Evolutionary conservation across 2,113 vertebrate species (phyloP).

Genomic region (Mugil cephalus): DNA sequence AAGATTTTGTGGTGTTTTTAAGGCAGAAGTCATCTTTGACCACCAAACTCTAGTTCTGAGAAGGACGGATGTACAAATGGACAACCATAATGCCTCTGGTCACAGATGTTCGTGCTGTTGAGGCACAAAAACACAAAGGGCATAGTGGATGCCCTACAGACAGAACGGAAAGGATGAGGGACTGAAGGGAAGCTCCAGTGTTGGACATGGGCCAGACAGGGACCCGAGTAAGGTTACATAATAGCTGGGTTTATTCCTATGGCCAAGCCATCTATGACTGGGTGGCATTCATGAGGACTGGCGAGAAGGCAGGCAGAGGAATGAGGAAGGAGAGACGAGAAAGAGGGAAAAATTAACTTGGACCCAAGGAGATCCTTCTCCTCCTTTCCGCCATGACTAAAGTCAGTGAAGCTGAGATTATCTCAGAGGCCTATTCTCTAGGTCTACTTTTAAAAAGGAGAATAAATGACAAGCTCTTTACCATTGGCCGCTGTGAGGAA

Average conservation of each 20-base stretch:
- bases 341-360: neutral
- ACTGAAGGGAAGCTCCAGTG: conserved; percentile 28
- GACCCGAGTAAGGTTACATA: conserved; percentile 55
- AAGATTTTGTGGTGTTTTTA: too few relatives aligned
- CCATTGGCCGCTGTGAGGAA: conserved; percentile 94
- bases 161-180: conserved; percentile 10
- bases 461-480: conserved; percentile 62
- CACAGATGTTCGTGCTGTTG: too few relatives aligned
- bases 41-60: too few relatives aligned
- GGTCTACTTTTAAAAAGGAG: neutral
- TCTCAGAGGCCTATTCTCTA: neutral
- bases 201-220: conserved; percentile 45
- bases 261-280: conserved; percentile 55
- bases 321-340: neutral
- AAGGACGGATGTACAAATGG: too few relatives aligned
- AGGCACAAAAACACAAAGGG: too few relatives aligned
- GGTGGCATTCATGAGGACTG: conserved; percentile 56
- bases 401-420: neutral
- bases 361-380: conserved; percentile 24
- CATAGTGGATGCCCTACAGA: conserved; percentile 6
- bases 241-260: conserved; percentile 53
- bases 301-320: conserved; percentile 1
- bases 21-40: too few relatives aligned
- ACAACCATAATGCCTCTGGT: too few relatives aligned
- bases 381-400: neutral